Evolutionary conservation across 2,888 invertebrate genomes (phyloP).

Genomic region (Scaptomyza flava): DNA sequence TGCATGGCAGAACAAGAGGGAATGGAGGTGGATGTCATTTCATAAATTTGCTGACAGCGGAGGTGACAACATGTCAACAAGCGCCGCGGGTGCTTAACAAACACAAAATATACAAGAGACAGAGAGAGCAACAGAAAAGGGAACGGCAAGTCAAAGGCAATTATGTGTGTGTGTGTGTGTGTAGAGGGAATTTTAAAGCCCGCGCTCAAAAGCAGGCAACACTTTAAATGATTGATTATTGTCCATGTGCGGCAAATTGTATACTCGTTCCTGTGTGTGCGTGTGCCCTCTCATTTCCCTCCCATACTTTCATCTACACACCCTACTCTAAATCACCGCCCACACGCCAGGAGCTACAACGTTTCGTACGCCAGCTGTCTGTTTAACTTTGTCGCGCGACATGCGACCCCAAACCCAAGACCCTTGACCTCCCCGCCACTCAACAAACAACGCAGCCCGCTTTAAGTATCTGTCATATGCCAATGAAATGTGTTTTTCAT

Average conservation of each 20-base stretch:
- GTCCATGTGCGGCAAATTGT: slow-evolving; percentile 16
- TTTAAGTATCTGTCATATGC: slow-evolving; percentile 57
- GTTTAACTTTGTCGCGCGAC: slow-evolving; percentile 33
- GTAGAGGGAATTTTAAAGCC: slow-evolving; percentile 34
- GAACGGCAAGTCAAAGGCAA: slow-evolving; percentile 53
- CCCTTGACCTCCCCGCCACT: slow-evolving; percentile 1
- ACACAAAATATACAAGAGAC: slow-evolving; percentile 8
- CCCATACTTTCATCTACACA: neutral
- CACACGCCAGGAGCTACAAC: neutral
- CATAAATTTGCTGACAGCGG: slow-evolving; percentile 75
- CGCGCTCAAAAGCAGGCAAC: slow-evolving; percentile 48
- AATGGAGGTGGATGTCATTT: slow-evolving; percentile 37
- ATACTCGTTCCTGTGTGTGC: neutral
- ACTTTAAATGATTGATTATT: slow-evolving; percentile 65
- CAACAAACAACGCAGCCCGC: neutral
- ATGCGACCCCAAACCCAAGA: slow-evolving; percentile 16
- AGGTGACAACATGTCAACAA: slow-evolving; percentile 79
- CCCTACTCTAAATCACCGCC: neutral
- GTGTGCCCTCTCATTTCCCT: no score
- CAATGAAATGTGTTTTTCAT: slow-evolving; percentile 32
- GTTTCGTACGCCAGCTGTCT: slow-evolving; percentile 49
- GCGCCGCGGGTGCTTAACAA: slow-evolving; percentile 65
- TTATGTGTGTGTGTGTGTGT: slow-evolving; percentile 39
- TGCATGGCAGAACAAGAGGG: slow-evolving; percentile 8
- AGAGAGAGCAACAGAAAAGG: neutral